Conservation (phyloP, 2,113 vertebrate genomes). For the Sorex fumeus region DNA sequence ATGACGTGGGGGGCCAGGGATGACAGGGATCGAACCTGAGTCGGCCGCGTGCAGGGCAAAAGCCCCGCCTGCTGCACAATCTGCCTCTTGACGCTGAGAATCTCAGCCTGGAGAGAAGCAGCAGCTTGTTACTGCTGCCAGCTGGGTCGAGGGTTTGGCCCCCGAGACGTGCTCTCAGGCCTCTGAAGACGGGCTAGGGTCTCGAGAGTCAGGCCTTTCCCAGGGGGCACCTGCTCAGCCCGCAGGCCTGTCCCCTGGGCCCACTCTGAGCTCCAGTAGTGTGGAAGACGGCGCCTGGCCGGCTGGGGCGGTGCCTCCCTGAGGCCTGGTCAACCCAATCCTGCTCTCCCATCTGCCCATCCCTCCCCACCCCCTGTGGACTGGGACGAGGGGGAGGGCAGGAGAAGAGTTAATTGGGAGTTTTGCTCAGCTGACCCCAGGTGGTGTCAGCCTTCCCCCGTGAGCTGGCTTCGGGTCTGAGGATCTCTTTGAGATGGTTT, state of each 20-base stretch:
- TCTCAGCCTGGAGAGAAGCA: background rate
- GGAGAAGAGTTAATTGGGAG: constrained; percentile 1
- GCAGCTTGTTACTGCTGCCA: constrained; percentile 11
- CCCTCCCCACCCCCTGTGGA: no score
- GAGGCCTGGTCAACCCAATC: background rate
- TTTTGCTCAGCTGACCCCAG: background rate
- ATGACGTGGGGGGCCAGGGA: no score
- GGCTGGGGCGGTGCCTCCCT: background rate
- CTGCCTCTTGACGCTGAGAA: background rate
- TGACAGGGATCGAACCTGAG: no score
- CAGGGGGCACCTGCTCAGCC: background rate
- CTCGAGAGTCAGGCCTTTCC: background rate
- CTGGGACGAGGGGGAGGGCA: background rate
- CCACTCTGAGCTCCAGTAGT: background rate
- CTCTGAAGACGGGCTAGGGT: background rate
- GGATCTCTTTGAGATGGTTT: constrained; percentile 70
- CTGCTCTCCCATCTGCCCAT: background rate
- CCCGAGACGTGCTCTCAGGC: background rate
- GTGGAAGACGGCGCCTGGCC: background rate
- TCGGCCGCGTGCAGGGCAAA: no score
- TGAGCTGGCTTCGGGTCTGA: constrained; percentile 55
- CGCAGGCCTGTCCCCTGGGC: no score
- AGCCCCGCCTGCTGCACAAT: no score
- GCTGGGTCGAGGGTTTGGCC: background rate
- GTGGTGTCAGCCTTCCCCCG: constrained; percentile 5